Percentiles rank a stretch among this genome's conserved stretches.
Evolutionary conservation across 2,888 invertebrate genomes (phyloP).

Genomic region (Cosmia pyralina): DNA sequence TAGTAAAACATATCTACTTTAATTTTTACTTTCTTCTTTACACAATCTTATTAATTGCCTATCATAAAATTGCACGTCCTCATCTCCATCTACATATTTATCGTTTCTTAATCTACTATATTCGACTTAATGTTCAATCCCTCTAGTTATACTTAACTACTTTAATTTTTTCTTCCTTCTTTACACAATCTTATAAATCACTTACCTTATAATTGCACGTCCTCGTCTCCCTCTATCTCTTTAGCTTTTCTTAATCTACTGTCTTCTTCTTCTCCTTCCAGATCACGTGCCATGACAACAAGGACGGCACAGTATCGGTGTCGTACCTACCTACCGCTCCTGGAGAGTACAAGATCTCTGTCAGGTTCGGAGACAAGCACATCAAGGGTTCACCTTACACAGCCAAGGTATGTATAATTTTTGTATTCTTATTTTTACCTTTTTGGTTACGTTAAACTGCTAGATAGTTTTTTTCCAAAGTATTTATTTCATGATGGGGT

Average conservation of each 20-base stretch:
- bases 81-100: too few species aligned
- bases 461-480: background rate
- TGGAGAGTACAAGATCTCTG: slow-evolving; percentile 98
- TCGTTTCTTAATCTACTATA: too few species aligned
- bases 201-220: too few species aligned
- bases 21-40: too few species aligned
- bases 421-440: background rate
- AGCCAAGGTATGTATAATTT: slow-evolving; percentile 92
- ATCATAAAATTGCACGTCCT: too few species aligned
- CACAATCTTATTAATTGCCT: too few species aligned
- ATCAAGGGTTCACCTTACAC: slow-evolving; percentile 98
- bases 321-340: slow-evolving; percentile 99
- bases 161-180: background rate
- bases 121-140: background rate
- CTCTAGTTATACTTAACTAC: background rate
- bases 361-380: slow-evolving; percentile 98
- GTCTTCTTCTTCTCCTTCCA: slow-evolving; percentile 74
- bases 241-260: background rate
- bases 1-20: too few species aligned
- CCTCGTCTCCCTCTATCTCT: too few species aligned
- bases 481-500: background rate
- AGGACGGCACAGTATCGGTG: slow-evolving; percentile 98
- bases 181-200: background rate
- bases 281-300: slow-evolving; percentile 99
- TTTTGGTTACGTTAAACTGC: background rate